Evolutionary conservation across 2,113 vertebrate genomes (phyloP).

Genomic region (Delphinus delphis): DNA sequence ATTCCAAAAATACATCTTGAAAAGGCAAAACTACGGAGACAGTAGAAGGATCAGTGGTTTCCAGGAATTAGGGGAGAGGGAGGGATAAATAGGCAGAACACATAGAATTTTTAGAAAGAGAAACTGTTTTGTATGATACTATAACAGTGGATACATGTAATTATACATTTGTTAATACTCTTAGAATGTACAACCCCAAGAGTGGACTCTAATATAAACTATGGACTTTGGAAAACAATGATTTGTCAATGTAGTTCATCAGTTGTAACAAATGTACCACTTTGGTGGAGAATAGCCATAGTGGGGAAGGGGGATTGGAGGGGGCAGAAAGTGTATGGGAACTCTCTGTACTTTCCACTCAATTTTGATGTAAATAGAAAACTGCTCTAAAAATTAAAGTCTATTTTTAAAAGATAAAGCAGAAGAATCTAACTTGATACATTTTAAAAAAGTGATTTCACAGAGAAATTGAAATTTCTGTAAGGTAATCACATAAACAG

Average conservation of each 20-base stretch:
- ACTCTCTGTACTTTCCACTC: neutral
- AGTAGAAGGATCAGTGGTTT: neutral
- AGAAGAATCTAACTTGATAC: neutral
- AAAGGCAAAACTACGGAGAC: neutral
- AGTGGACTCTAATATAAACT: neutral
- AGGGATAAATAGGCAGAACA: neutral
- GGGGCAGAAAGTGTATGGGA: neutral
- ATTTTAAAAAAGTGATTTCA: neutral
- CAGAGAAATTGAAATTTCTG: neutral
- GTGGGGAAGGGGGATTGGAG: too few relatives aligned
- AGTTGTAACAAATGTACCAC: neutral
- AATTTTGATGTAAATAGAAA: neutral
- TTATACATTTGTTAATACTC: neutral
- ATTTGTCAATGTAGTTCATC: neutral
- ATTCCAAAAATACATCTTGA: neutral
- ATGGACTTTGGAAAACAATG: neutral
- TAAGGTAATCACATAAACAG: neutral
- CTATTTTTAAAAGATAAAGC: neutral
- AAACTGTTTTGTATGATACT: neutral
- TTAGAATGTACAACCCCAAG: neutral
- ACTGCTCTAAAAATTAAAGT: neutral
- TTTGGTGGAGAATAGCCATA: neutral
- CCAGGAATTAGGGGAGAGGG: neutral
- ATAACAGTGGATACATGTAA: neutral
- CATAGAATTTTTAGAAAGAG: neutral